These are phyloP conservation scores for Phymorhynchus buccinoides DNA, from an alignment of 1,140 invertebrate genomes.

Conservation along the genomic window DNA sequence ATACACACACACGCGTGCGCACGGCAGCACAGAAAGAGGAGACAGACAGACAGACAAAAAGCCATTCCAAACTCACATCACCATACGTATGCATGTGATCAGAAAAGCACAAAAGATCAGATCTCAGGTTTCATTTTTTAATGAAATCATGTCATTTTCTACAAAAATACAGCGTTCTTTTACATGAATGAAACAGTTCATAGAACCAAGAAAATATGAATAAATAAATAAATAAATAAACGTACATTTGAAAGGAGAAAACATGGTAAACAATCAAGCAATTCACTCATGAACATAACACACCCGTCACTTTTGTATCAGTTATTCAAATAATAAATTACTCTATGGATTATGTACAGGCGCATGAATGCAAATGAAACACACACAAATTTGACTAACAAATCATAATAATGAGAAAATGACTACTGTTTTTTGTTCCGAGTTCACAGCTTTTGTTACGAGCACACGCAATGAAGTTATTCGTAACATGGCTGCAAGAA, in stretches of 20 bases:
- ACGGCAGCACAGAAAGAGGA: neutral
- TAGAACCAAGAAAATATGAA: neutral
- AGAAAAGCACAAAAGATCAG: neutral
- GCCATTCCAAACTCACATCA: too few species aligned
- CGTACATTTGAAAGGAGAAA: neutral
- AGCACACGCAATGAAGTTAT: neutral
- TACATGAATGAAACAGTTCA: neutral
- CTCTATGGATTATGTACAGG: neutral
- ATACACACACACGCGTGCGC: neutral
- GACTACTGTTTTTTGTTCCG: neutral
- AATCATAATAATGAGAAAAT: neutral
- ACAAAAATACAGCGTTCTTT: constrained; percentile 1
- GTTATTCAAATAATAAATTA: neutral
- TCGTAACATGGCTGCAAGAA: neutral
- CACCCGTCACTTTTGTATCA: neutral
- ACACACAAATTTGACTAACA: neutral
- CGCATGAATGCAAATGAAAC: neutral
- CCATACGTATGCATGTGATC: too few species aligned
- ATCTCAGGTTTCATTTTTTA: neutral
- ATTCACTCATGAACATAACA: neutral
- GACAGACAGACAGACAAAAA: neutral
- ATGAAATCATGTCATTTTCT: neutral
- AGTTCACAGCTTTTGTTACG: neutral
- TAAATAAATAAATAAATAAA: neutral
- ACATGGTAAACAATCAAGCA: neutral